Evolutionary conservation across 2,113 vertebrate species (phyloP).

Genomic region (Ictalurus punctatus): DNA sequence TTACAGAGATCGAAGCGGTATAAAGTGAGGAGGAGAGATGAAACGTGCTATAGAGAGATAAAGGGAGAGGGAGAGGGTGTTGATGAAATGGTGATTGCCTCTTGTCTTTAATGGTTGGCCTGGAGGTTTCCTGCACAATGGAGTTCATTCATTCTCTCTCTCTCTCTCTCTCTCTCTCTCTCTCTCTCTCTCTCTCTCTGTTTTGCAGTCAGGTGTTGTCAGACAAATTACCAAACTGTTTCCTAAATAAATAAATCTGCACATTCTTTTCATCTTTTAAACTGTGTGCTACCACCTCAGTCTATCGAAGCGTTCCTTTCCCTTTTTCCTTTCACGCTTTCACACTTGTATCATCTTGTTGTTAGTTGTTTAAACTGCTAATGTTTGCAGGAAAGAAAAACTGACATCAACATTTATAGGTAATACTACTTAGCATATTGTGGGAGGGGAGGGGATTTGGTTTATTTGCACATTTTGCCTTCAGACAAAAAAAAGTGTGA

Average conservation of each 20-base stretch:
- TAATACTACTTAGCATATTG: conserved; percentile 2
- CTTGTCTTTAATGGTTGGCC: conserved; percentile 72
- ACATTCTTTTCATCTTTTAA: conserved; percentile 16
- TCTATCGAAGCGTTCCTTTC: not conserved
- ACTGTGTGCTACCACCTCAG: not conserved
- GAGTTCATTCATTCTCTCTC: conserved; percentile 55
- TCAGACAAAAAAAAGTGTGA: not conserved
- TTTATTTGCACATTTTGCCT: not conserved
- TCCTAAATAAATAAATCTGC: conserved; percentile 36
- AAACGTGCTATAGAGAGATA: conserved; percentile 62
- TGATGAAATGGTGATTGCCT: conserved; percentile 76
- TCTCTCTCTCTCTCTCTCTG: conserved; percentile 36
- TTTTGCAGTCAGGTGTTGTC: conserved; percentile 23
- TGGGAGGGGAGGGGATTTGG: not conserved
- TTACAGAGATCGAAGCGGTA: conserved; percentile 37
- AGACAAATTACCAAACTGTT: conserved; percentile 25
- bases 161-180: conserved; percentile 41
- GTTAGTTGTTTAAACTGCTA: not conserved
- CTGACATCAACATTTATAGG: conserved; percentile 2
- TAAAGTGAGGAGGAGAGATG: conserved; percentile 57
- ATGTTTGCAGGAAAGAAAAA: not conserved
- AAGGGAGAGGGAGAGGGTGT: conserved; percentile 55
- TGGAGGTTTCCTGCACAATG: conserved; percentile 59
- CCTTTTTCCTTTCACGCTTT: not conserved
- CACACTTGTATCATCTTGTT: not conserved